Evolutionary conservation across 2,113 vertebrate genomes (phyloP).

Genomic region (Rattus norvegicus): DNA sequence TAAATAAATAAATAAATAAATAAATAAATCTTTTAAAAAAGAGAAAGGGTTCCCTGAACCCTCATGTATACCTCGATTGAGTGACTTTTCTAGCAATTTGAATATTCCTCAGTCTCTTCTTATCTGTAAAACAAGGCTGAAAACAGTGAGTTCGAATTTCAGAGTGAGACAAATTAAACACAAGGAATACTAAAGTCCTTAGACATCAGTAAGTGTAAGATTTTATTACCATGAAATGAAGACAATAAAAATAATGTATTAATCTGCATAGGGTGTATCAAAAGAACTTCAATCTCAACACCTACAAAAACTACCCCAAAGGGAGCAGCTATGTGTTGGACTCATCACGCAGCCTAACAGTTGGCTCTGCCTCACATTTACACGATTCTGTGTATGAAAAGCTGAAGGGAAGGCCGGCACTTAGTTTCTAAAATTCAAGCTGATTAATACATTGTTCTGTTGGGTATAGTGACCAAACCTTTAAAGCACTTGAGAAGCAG

Average conservation of each 20-base stretch:
- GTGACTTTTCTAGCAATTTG: not conserved
- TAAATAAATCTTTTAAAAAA: not conserved
- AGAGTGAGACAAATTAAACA: not conserved
- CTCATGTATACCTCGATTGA: not conserved
- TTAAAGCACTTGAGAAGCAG: not conserved
- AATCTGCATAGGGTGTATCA: not conserved
- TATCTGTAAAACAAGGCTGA: not conserved
- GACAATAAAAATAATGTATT: not conserved
- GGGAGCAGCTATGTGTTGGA: not conserved
- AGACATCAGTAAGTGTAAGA: not conserved
- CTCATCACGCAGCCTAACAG: not conserved
- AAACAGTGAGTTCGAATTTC: not conserved
- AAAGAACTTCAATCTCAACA: constrained; percentile 41
- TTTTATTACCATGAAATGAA: not conserved
- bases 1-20: no score
- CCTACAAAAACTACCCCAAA: constrained; percentile 40
- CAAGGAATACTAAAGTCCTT: not conserved
- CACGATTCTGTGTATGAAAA: constrained; percentile 43
- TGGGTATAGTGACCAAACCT: not conserved
- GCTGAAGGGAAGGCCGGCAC: constrained; percentile 7
- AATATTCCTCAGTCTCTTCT: not conserved
- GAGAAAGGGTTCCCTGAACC: not conserved
- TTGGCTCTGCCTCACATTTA: not conserved
- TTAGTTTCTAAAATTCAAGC: constrained; percentile 29
- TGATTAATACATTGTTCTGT: not conserved